A percentile compares a stretch with the other conserved stretches of the same genome.
These are phyloP conservation scores for Lithosia quadra DNA, from an alignment of 2,888 invertebrate species.

Conservation along the genomic window DNA sequence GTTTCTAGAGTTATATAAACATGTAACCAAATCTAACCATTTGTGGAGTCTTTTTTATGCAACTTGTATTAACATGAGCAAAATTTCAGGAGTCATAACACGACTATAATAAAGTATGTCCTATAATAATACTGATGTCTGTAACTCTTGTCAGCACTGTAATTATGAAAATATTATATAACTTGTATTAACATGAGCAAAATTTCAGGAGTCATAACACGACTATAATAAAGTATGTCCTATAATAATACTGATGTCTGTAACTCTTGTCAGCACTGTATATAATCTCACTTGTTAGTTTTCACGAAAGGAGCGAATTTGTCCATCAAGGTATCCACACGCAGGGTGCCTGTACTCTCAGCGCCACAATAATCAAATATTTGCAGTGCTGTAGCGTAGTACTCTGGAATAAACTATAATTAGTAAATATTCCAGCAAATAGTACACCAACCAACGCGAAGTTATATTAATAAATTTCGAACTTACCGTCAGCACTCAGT, in stretches of 20 bases:
- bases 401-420: conserved; percentile 75
- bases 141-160: neutral
- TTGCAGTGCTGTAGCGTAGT: conserved; percentile 77
- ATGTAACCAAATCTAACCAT: neutral
- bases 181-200: neutral
- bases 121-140: neutral
- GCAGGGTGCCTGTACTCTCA: conserved; percentile 68
- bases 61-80: neutral
- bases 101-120: neutral
- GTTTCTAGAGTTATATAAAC: neutral
- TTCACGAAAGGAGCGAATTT: conserved; percentile 80
- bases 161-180: conserved; percentile 10
- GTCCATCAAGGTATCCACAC: conserved; percentile 78
- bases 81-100: neutral
- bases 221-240: neutral
- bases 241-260: neutral
- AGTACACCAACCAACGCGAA: conserved; percentile 76
- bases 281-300: conserved; percentile 77
- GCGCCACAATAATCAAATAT: conserved; percentile 81
- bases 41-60: neutral
- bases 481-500: conserved; percentile 73
- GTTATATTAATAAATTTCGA: conserved; percentile 62
- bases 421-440: conserved; percentile 61
- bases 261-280: neutral
- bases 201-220: neutral